A percentile compares a stretch with the other conserved stretches of the same genome.
These are phyloP conservation scores for Fragum fragum DNA, from an alignment of 2,888 invertebrate species.

Conservation along the genomic window DNA sequence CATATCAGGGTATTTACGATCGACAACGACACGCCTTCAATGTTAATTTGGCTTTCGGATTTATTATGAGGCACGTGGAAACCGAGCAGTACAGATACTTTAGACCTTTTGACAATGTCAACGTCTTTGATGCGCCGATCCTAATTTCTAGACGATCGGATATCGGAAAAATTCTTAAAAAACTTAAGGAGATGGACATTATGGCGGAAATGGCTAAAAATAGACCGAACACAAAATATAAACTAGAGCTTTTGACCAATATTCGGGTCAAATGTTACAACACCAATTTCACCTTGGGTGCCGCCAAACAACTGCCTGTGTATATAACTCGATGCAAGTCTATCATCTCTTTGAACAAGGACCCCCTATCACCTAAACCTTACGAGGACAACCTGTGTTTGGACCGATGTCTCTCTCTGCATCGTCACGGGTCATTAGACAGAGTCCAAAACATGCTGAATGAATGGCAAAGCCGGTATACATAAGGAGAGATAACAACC, in stretches of 20 bases:
- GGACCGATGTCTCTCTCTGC: slow-evolving; percentile 14
- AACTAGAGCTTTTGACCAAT: slow-evolving; percentile 36
- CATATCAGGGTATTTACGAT: slow-evolving; percentile 35
- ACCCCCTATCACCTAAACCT: background rate
- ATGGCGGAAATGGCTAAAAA: slow-evolving; percentile 39
- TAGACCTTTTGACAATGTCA: slow-evolving; percentile 32
- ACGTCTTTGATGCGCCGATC: slow-evolving; percentile 30
- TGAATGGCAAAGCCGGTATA: slow-evolving; percentile 15
- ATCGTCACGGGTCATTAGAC: slow-evolving; percentile 10
- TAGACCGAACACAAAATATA: slow-evolving; percentile 34
- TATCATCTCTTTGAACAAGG: slow-evolving; percentile 15
- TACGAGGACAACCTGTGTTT: slow-evolving; percentile 27
- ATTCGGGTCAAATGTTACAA: slow-evolving; percentile 25
- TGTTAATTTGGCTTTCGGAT: slow-evolving; percentile 39
- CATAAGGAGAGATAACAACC: background rate
- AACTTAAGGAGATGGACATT: slow-evolving; percentile 30
- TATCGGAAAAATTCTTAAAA: slow-evolving; percentile 27
- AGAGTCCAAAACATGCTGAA: background rate
- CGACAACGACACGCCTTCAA: slow-evolving; percentile 48
- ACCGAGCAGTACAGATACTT: slow-evolving; percentile 33
- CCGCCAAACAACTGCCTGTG: slow-evolving; percentile 16
- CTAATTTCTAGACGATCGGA: slow-evolving; percentile 32
- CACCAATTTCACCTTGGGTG: slow-evolving; percentile 25
- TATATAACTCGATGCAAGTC: slow-evolving; percentile 11
- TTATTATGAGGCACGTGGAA: slow-evolving; percentile 41